Evolutionary conservation across 2,888 invertebrate genomes (phyloP), one percentile per base, ranked within the genome.

Genomic region (Eupithecia subfuscata): DNA sequence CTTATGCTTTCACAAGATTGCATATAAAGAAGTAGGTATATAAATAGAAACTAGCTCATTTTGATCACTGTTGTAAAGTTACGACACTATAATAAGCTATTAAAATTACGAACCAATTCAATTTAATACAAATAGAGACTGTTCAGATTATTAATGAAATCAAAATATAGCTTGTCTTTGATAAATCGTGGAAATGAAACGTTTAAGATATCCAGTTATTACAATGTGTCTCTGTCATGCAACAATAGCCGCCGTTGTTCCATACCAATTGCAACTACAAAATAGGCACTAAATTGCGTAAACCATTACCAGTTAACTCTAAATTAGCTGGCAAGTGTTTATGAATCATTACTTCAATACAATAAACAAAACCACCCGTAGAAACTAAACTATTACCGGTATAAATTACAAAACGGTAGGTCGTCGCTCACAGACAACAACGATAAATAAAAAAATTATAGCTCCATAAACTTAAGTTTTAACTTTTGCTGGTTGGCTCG

Each of bases 171-270:
- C 85, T 84, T 84, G 88, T 85, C 87, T 86, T 84, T 89, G 89
- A 90, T 89, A 90, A 90, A 91, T 92, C 88, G 88, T 90, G 86
- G 88, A 90, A 91, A 89, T 91, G 87, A 88, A 91, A 88, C 90
- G 89, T 90, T 92, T 91, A 91, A 89, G 89, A 90, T 90, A 87
- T 88, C 84, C 87, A 85, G 89, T 89, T 89, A 87, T 87, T 87
- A 89, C 90, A 90, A 90, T 91, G 92, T 92, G 88, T 92, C 92
- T 91, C 87, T 91, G 94, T 93, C 92, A 89, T 84, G 90, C 91
- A 89, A 92, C 92, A 93, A 93, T 91, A 87, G 89, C 87, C 84
- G 84, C 90, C 91, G 90, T 90, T 92, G 91, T 91, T 89, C 87
- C 82, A 86, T 90, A 90, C 89, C 92, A 92, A 92, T 91, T 90